phyloP scores from a whole-genome alignment of 2,888 invertebrate species.

The Limnephilus lunatus region DNA sequence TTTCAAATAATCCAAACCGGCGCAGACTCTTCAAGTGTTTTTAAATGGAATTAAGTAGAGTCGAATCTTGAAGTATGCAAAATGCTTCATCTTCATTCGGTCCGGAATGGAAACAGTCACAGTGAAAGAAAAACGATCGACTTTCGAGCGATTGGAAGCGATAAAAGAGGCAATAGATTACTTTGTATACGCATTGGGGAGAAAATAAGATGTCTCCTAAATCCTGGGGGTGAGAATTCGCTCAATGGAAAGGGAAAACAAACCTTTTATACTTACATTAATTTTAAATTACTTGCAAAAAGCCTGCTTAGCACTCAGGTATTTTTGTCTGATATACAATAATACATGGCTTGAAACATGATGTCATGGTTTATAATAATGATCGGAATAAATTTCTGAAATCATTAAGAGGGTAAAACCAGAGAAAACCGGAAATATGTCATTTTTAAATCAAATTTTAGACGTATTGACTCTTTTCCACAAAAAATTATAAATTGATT shows the following conservation, averaged over 20 bases:
- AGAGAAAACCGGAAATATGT: too few species aligned
- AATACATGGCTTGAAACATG: neutral
- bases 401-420: too few species aligned
- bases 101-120: slow-evolving; percentile 32
- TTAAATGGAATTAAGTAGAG: slow-evolving; percentile 45
- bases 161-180: slow-evolving; percentile 54
- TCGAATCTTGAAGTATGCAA: slow-evolving; percentile 38
- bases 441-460: too few species aligned
- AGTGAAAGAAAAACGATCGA: slow-evolving; percentile 49
- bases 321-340: neutral
- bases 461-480: too few species aligned
- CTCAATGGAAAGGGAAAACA: neutral
- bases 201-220: slow-evolving; percentile 56
- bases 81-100: slow-evolving; percentile 31
- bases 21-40: slow-evolving; percentile 33
- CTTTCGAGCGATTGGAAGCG: slow-evolving; percentile 48
- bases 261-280: neutral
- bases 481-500: too few species aligned
- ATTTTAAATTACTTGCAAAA: neutral
- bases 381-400: neutral
- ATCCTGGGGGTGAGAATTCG: slow-evolving; percentile 25
- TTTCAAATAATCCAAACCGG: slow-evolving; percentile 26
- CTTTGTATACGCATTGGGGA: slow-evolving; percentile 41
- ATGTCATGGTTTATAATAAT: neutral
- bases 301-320: neutral